Conservation (phyloP, 2,797 vertebrate species). For the Macrochelys suwanniensis region DNA sequence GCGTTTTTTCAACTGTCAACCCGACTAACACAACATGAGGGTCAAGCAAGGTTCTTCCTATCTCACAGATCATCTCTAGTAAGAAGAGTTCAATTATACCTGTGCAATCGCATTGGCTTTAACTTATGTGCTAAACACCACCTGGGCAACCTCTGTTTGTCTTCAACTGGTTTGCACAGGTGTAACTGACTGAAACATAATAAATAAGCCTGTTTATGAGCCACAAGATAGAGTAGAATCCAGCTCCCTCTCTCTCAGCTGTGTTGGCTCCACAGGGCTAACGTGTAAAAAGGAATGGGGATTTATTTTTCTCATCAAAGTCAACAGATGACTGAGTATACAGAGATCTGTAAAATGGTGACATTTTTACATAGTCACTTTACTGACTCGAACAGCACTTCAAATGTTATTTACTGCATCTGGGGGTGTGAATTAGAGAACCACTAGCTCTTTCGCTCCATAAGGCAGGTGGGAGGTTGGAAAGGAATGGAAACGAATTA, state of each 20-base stretch:
- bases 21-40: not conserved
- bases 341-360: not conserved
- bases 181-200: not conserved
- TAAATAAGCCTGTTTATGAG: not conserved
- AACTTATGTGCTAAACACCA: not conserved
- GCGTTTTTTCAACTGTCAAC: not conserved
- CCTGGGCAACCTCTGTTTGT: not conserved
- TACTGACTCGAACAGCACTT: not conserved
- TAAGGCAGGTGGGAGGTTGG: not conserved
- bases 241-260: not conserved
- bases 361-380: not conserved
- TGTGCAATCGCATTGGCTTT: not conserved
- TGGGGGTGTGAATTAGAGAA: slow-evolving; percentile 6
- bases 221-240: not conserved
- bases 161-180: not conserved
- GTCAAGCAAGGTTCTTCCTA: not conserved
- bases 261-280: not conserved
- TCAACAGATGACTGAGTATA: not conserved
- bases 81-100: not conserved
- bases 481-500: slow-evolving; percentile 29
- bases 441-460: slow-evolving; percentile 1
- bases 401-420: not conserved
- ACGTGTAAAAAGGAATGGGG: not conserved
- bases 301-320: not conserved
- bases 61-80: not conserved